Conservation (phyloP, 2,113 vertebrate species). For the Ictidomys tridecemlineatus region DNA sequence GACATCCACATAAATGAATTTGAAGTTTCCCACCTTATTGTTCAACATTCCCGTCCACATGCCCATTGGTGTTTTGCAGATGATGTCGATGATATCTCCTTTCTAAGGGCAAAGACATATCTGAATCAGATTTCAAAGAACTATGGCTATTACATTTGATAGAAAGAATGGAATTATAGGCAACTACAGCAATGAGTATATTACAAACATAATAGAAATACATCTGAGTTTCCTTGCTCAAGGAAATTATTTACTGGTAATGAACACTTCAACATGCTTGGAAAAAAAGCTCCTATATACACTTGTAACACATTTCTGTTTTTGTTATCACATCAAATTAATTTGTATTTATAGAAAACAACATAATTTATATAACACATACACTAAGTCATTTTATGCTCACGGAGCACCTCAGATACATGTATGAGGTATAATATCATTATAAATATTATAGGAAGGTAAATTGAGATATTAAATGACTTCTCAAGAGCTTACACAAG, state of each 20-base stretch:
- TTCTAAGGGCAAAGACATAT: slow-evolving; percentile 87
- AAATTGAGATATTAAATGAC: not conserved
- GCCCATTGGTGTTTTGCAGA: slow-evolving; percentile 95
- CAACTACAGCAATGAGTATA: not conserved
- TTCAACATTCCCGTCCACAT: slow-evolving; percentile 97
- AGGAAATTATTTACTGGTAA: not conserved
- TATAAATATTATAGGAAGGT: slow-evolving; percentile 33
- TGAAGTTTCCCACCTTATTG: slow-evolving; percentile 94
- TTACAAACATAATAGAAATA: not conserved
- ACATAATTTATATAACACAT: not conserved
- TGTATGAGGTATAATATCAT: not conserved
- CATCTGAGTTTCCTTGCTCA: not conserved
- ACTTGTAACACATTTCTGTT: not conserved
- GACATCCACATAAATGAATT: slow-evolving; percentile 97
- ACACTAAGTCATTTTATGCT: not conserved
- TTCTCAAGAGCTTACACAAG: not conserved
- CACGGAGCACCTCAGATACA: not conserved
- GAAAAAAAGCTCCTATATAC: not conserved
- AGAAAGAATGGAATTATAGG: not conserved
- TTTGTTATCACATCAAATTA: not conserved
- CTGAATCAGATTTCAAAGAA: slow-evolving; percentile 2
- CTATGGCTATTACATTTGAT: not conserved
- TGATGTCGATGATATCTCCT: slow-evolving; percentile 96
- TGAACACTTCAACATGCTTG: not conserved
- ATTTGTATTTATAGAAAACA: not conserved